These are phyloP conservation scores for Tenebrosternarchus preto DNA, from an alignment of 2,113 vertebrate genomes.

Conservation along the genomic window DNA sequence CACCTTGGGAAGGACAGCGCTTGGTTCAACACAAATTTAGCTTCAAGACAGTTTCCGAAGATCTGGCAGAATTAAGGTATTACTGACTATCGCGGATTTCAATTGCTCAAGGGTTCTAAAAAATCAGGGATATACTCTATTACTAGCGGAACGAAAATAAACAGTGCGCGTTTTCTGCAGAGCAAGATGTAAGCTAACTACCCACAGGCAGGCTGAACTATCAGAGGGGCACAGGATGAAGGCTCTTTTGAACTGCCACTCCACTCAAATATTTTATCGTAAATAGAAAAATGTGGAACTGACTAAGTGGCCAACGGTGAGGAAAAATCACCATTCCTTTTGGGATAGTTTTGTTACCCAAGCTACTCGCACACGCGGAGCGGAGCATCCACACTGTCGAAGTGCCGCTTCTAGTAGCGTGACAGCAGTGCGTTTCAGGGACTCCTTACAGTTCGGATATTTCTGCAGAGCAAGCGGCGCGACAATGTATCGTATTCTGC, in stretches of 20 bases:
- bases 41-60: not conserved
- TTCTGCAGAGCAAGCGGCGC: not conserved
- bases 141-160: not conserved
- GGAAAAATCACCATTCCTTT: not conserved
- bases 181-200: not conserved
- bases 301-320: not conserved
- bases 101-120: not conserved
- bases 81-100: not conserved
- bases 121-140: not conserved
- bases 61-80: not conserved
- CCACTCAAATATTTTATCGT: not conserved
- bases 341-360: not conserved
- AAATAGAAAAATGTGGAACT: conserved; percentile 16
- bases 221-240: no score
- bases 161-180: not conserved
- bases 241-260: not conserved
- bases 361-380: no score
- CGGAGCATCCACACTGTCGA: conserved; percentile 26
- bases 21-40: not conserved
- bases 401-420: conserved; percentile 6
- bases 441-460: not conserved
- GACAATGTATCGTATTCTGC: conserved; percentile 46
- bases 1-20: not conserved
- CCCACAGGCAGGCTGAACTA: not conserved
- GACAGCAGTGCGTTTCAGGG: not conserved